Conservation (phyloP, 2,888 invertebrate genomes). For the Leptodirus hochenwartii region DNA sequence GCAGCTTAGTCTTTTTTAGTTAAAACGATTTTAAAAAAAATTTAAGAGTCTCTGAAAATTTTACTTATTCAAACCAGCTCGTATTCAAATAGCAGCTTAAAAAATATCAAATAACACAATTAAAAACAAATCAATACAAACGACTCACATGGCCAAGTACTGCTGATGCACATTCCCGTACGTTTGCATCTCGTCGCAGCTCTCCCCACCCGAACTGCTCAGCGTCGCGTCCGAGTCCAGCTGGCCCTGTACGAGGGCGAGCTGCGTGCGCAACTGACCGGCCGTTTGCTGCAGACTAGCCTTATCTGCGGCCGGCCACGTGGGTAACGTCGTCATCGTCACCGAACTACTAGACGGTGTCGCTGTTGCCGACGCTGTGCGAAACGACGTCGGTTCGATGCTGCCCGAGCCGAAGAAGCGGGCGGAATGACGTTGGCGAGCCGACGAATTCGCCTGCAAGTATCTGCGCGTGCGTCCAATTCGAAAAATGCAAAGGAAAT, state of each 20-base stretch:
- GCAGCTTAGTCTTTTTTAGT: too few species aligned
- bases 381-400: conserved; percentile 14
- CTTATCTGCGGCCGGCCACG: conserved; percentile 27
- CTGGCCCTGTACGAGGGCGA: conserved; percentile 53
- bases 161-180: conserved; percentile 65
- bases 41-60: too few species aligned
- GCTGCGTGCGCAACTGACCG: conserved; percentile 52
- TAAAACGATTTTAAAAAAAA: too few species aligned
- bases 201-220: conserved; percentile 86
- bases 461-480: too few species aligned
- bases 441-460: conserved; percentile 24
- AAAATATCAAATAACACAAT: too few species aligned
- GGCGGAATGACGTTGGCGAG: conserved; percentile 21
- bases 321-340: conserved; percentile 25
- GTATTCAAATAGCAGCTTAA: too few species aligned
- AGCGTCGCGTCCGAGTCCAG: conserved; percentile 88
- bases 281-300: conserved; percentile 50
- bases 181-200: conserved; percentile 71
- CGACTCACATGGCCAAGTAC: conserved; percentile 61
- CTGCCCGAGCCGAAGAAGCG: conserved; percentile 35
- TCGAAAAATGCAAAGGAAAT: too few species aligned
- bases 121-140: neutral
- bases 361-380: too few species aligned
- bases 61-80: too few species aligned
- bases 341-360: conserved; percentile 13